Percentiles rank a stretch among this genome's conserved stretches.
Evolutionary conservation across 2,113 vertebrate species (phyloP).

Genomic region (Dicerorhinus sumatrensis): DNA sequence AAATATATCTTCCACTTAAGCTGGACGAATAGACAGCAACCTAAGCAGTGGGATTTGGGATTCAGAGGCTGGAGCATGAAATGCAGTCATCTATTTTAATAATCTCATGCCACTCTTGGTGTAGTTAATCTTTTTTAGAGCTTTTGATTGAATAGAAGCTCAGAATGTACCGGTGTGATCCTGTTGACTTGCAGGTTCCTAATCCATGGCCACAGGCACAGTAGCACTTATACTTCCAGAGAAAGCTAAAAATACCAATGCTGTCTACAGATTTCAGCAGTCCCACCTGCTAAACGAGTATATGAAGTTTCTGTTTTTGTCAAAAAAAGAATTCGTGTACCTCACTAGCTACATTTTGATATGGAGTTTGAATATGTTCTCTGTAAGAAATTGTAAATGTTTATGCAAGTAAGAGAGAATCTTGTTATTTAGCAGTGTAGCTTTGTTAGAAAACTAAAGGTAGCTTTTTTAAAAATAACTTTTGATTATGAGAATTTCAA

Average conservation of each 20-base stretch:
- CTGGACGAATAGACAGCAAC: not conserved
- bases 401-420: not conserved
- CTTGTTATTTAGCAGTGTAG: not conserved
- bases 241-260: not conserved
- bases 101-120: not conserved
- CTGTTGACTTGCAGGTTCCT: not conserved
- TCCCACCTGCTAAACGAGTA: not conserved
- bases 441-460: not conserved
- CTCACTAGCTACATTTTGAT: not conserved
- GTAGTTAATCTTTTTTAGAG: not conserved
- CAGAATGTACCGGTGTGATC: not conserved
- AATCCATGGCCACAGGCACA: not conserved
- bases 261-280: not conserved
- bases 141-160: not conserved
- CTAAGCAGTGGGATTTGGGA: not conserved
- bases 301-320: not conserved
- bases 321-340: not conserved
- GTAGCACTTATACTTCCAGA: not conserved
- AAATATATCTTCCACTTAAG: not conserved
- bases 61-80: not conserved
- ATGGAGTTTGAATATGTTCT: not conserved
- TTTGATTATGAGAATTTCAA: conserved; percentile 46
- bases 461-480: conserved; percentile 3
- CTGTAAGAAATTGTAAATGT: not conserved
- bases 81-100: not conserved